These are phyloP conservation scores for Tragelaphus eurycerus DNA, from an alignment of 2,797 vertebrate genomes.

Conservation along the genomic window DNA sequence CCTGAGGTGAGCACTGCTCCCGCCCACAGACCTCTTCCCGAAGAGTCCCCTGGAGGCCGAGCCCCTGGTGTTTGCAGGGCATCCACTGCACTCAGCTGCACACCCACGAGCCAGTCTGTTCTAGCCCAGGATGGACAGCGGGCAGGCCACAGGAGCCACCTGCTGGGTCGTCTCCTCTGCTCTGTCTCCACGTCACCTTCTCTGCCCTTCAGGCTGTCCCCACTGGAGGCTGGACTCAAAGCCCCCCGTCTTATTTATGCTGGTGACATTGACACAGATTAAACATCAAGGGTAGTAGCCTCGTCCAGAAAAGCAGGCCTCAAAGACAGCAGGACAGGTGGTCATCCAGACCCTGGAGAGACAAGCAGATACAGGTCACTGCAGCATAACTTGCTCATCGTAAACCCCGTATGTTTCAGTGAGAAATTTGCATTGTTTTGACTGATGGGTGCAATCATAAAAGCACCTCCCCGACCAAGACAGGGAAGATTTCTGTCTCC, in stretches of 20 bases:
- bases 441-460: accelerated
- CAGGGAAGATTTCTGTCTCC: too few relatives aligned
- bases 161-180: not conserved
- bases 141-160: accelerated
- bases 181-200: accelerated
- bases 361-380: accelerated
- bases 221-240: not conserved
- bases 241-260: accelerated
- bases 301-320: not conserved
- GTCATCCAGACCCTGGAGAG: accelerated
- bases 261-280: too few relatives aligned
- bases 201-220: not conserved
- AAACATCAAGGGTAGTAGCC: not conserved
- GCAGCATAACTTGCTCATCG: accelerated
- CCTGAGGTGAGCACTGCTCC: not conserved
- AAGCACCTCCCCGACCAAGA: not conserved
- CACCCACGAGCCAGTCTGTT: not conserved
- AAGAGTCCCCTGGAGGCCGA: not conserved
- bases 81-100: accelerated
- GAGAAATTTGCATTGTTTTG: too few relatives aligned
- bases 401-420: not conserved
- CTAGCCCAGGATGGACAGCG: not conserved
- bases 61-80: accelerated
- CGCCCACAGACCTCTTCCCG: accelerated
- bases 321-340: accelerated